Conservation (phyloP, 64 coral and sea anemone genomes). For the Catalaphyllia jardinei region DNA sequence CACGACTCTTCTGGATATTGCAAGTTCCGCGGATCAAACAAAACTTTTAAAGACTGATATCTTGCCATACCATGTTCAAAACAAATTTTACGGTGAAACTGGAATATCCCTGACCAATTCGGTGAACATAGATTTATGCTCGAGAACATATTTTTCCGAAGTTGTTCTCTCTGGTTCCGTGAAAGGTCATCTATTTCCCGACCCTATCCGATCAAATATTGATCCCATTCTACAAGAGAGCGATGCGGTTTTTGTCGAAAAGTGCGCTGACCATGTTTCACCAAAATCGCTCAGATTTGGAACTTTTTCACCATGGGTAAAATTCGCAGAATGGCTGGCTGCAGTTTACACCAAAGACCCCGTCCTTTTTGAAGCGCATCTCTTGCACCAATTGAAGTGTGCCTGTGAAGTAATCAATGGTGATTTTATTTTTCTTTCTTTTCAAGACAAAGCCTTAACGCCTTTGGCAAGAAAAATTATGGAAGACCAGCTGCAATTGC, state of each 20-base stretch:
- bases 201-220: conserved; percentile 16
- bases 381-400: not conserved
- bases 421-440: not conserved
- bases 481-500: too few relatives aligned
- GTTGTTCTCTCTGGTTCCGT: too few relatives aligned
- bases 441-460: not conserved
- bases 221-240: conserved; percentile 17
- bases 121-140: too few relatives aligned
- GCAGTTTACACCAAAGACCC: conserved; percentile 11
- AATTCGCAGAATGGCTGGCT: not conserved
- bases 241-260: conserved; percentile 22
- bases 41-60: too few relatives aligned
- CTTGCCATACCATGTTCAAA: too few relatives aligned
- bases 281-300: conserved; percentile 33
- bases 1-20: too few relatives aligned
- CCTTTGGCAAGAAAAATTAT: too few relatives aligned
- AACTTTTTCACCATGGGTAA: not conserved
- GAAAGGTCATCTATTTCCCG: not conserved
- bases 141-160: too few relatives aligned
- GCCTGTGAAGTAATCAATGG: not conserved
- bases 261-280: not conserved
- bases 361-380: not conserved
- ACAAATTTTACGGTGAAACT: too few relatives aligned
- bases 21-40: too few relatives aligned
- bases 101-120: too few relatives aligned